A percentile compares a stretch with the other conserved stretches of the same genome.
These are phyloP conservation scores for Oscheius sp. DNA, from an alignment of 2,888 invertebrate genomes.

Conservation along the genomic window DNA sequence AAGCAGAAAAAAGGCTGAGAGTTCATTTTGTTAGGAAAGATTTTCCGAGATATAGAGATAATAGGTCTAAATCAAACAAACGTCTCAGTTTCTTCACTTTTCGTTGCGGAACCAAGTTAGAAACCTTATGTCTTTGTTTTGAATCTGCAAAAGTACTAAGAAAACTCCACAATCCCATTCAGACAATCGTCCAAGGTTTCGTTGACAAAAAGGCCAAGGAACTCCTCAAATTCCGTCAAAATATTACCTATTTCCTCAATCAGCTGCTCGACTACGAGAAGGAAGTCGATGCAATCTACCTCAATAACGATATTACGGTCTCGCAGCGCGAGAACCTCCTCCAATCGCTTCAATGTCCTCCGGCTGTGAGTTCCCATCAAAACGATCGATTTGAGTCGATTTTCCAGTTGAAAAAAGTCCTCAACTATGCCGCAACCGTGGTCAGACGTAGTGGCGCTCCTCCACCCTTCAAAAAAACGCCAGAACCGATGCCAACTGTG, in stretches of 20 bases:
- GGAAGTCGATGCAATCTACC: slow-evolving; percentile 17
- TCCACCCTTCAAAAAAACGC: background rate
- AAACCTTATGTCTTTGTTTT: too few species aligned
- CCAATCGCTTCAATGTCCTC: background rate
- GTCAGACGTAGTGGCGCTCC: background rate
- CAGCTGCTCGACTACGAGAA: slow-evolving; percentile 2
- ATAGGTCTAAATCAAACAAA: too few species aligned
- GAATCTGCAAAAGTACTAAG: too few species aligned
- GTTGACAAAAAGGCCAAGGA: background rate
- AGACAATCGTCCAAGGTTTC: background rate
- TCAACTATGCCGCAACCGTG: slow-evolving; percentile 1
- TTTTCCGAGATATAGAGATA: too few species aligned
- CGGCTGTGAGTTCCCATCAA: background rate
- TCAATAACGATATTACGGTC: slow-evolving; percentile 1
- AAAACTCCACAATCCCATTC: background rate
- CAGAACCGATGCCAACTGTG: background rate
- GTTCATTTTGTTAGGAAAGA: too few species aligned
- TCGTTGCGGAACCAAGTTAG: too few species aligned
- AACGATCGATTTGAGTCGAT: background rate
- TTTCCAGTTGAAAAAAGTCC: background rate
- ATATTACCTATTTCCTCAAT: background rate
- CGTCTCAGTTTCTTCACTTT: too few species aligned
- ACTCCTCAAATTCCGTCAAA: slow-evolving; percentile 1
- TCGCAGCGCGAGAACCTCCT: background rate
- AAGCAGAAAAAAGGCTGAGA: too few species aligned